phyloP scores from a whole-genome alignment of 2,113 vertebrate genomes.

The Edolisoma coerulescens region DNA sequence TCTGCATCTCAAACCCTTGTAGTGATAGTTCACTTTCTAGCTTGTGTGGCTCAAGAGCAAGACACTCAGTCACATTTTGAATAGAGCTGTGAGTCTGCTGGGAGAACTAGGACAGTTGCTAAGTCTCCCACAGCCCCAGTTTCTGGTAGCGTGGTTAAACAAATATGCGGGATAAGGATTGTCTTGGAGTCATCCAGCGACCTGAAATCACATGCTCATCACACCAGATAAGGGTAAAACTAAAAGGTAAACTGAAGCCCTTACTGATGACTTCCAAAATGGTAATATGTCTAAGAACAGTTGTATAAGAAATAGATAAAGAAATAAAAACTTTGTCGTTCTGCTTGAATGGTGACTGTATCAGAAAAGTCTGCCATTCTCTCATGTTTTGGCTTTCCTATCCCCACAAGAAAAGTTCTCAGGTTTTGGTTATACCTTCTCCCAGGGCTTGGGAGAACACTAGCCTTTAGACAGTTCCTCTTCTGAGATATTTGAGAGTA shows the following conservation, averaged over 20 bases:
- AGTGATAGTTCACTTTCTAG: neutral
- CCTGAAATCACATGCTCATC: neutral
- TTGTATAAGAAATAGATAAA: neutral
- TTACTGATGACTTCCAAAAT: neutral
- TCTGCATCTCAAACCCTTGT: neutral
- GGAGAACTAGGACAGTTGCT: neutral
- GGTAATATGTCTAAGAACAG: neutral
- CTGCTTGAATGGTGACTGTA: neutral
- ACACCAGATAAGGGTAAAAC: neutral
- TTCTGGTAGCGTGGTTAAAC: neutral
- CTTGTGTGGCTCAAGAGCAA: neutral
- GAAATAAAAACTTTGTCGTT: neutral
- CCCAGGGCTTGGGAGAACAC: neutral
- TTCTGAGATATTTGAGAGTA: neutral
- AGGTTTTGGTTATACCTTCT: neutral
- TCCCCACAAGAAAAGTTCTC: neutral
- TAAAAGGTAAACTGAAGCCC: neutral
- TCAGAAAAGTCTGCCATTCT: neutral
- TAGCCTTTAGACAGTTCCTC: neutral
- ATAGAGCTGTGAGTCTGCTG: neutral
- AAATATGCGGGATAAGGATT: neutral
- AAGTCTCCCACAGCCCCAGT: neutral
- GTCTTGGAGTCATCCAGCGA: neutral
- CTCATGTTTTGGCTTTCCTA: neutral
- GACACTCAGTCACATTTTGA: neutral